Evolutionary conservation across 37 sponge, comb jelly and placozoan species (phyloP), one percentile per base, ranked within the genome.

Genomic region (Mnemiopsis leidyi): DNA sequence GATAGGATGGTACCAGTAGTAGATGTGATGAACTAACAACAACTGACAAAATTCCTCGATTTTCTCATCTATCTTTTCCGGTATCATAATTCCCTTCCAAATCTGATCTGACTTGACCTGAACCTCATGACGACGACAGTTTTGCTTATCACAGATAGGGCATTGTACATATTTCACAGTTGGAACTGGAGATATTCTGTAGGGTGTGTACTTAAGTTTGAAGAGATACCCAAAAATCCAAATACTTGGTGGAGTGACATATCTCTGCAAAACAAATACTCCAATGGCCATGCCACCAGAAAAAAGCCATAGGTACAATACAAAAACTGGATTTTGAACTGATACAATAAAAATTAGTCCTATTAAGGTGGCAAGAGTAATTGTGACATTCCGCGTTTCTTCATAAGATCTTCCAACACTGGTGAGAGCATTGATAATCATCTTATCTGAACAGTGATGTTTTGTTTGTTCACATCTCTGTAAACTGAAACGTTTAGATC

Each of bases 151-250:
- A 79, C 82, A 79, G 21, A 79, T 36, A 29, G 82, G 82, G 21
- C 82, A 79, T 36, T 79, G 82, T 13, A 79, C 82, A 35, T 79
- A 79, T 79, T 79, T 79, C 82, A 79, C 82, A 79, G 37, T 5
- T 36, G 82, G 82, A 16, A 79, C 82, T 29, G 82, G 82, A 5
- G 7, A 32, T 23, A 79, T 79, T 23, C 3, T 30, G 32, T 79
- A 79, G 2, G 82, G 82, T 33, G 1, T 33, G 36, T 33, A 79
- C 21, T 79, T 79, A 1, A 79, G 82, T 35, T 79, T 79, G 36
- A 79, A 35, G 36, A 79, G 36, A 36, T 36, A 79, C 29, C 82
- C 82, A 35, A 79, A 79, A 29, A 79, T 79, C 82, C 82, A 79
- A 2, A 79, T 29, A 79, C 82, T 79, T 32, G 82, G 82, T 20